A percentile compares a stretch with the other conserved stretches of the same genome.
Evolutionary conservation across 2,113 vertebrate species (phyloP).

Genomic region (Ranitomeya variabilis): DNA sequence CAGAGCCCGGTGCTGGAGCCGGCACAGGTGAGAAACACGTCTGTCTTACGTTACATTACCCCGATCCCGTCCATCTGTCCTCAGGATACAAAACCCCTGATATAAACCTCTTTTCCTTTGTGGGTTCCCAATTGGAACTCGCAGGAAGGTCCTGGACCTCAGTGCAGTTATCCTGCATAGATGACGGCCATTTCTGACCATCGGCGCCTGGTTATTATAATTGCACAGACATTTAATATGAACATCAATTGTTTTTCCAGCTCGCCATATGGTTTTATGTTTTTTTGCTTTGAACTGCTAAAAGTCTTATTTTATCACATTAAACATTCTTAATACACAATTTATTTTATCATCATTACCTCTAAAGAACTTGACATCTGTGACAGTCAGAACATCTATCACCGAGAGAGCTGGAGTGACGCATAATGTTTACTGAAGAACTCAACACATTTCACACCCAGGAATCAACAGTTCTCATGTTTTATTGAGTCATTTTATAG

Average conservation of each 20-base stretch:
- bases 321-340: neutral
- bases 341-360: neutral
- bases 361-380: neutral
- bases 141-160: too few species aligned
- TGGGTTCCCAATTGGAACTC: too few species aligned
- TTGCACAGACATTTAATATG: neutral
- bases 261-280: neutral
- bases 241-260: neutral
- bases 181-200: neutral
- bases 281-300: neutral
- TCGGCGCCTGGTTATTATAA: neutral
- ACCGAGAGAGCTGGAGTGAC: neutral
- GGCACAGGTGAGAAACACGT: too few species aligned
- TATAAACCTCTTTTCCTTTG: too few species aligned
- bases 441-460: neutral
- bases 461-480: neutral
- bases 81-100: too few species aligned
- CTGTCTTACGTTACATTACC: too few species aligned
- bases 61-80: too few species aligned
- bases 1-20: too few species aligned
- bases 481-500: neutral
- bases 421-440: neutral
- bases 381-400: neutral
- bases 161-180: neutral
- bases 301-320: neutral